Percentiles rank a stretch among this genome's conserved stretches.
Conservation (phyloP, 2,113 vertebrate species). For the Pygoscelis antarcticus region DNA sequence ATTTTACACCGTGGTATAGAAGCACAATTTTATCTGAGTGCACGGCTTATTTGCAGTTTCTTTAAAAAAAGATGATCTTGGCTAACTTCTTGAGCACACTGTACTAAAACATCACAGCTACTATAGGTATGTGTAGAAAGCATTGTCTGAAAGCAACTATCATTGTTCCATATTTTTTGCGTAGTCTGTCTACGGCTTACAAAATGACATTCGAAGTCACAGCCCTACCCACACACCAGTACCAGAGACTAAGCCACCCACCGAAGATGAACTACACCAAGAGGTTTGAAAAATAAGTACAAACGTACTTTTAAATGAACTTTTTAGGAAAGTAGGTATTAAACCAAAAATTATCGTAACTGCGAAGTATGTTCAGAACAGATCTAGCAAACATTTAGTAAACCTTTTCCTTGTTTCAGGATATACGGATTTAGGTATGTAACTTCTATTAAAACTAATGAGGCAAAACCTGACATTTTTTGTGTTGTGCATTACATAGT, state of each 20-base stretch:
- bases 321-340: neutral
- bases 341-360: neutral
- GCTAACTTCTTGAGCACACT: neutral
- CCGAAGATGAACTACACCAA: constrained; percentile 91
- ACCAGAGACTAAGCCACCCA: constrained; percentile 91
- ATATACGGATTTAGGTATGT: neutral
- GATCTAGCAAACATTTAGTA: neutral
- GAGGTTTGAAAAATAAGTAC: constrained; percentile 79
- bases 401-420: neutral
- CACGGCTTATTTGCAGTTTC: neutral
- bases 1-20: neutral
- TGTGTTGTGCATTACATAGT: neutral
- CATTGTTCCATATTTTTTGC: constrained; percentile 34
- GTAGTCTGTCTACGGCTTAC: constrained; percentile 94
- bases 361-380: neutral
- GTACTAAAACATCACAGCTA: neutral
- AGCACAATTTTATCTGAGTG: neutral
- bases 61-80: neutral
- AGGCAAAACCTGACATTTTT: neutral
- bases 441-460: neutral
- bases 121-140: neutral
- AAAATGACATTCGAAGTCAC: constrained; percentile 94
- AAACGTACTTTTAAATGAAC: neutral
- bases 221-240: constrained; percentile 91
- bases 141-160: neutral